Percentiles rank a stretch among this genome's conserved stretches.
These are phyloP conservation scores for Neoascia interrupta DNA, from an alignment of 2,888 invertebrate genomes.

Conservation along the genomic window DNA sequence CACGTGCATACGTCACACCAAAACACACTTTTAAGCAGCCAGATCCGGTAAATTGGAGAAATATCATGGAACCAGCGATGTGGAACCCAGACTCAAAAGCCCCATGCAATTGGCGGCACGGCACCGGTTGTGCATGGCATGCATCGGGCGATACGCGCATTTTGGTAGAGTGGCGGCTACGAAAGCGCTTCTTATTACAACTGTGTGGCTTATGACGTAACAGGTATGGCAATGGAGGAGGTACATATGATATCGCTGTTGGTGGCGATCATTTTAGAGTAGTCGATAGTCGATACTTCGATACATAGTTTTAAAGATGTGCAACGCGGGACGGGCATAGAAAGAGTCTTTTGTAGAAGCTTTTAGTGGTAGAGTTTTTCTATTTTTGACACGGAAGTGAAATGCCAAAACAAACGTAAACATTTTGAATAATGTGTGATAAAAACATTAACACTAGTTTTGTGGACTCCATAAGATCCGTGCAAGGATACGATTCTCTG, in stretches of 20 bases:
- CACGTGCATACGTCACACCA: no score
- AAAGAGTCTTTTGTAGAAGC: not conserved
- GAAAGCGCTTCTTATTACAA: slow-evolving; percentile 57
- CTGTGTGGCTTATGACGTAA: slow-evolving; percentile 52
- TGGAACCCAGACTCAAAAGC: not conserved
- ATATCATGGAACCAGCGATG: not conserved
- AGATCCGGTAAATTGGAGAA: slow-evolving; percentile 22
- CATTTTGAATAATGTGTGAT: slow-evolving; percentile 18
- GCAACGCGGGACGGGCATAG: slow-evolving; percentile 1
- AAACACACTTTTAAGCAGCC: not conserved
- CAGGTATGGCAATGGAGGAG: slow-evolving; percentile 13
- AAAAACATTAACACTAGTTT: slow-evolving; percentile 4
- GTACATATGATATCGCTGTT: not conserved
- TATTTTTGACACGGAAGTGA: no score
- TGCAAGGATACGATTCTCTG: slow-evolving; percentile 50
- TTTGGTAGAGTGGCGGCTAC: slow-evolving; percentile 23
- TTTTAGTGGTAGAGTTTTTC: not conserved
- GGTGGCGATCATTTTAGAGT: slow-evolving; percentile 13
- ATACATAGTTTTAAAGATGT: slow-evolving; percentile 37
- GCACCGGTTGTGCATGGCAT: not conserved
- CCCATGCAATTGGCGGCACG: not conserved
- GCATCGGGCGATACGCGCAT: slow-evolving; percentile 34
- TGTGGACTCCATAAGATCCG: slow-evolving; percentile 37
- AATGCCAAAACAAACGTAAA: no score
- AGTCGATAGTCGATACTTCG: slow-evolving; percentile 7